Percentiles rank a stretch among this genome's conserved stretches.
These are phyloP conservation scores for Peromyscus melanophrys DNA, from an alignment of 2,797 vertebrate genomes.

Conservation along the genomic window DNA sequence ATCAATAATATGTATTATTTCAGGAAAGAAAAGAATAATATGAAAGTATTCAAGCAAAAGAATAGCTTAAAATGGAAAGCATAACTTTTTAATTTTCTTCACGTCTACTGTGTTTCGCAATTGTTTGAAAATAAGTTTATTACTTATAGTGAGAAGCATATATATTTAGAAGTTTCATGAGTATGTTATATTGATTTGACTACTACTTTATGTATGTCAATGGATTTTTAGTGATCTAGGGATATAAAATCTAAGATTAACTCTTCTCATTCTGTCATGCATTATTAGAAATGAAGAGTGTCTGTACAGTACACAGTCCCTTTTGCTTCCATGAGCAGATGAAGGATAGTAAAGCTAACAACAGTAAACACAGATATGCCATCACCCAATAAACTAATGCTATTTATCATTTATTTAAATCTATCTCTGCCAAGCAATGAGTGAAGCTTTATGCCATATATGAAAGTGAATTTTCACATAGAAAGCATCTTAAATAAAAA, in stretches of 20 bases:
- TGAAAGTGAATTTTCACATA: slow-evolving; percentile 44
- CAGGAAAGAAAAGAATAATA: neutral
- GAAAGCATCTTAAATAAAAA: neutral
- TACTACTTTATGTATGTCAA: neutral
- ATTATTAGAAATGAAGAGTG: neutral
- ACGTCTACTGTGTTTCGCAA: neutral
- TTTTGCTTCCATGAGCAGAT: neutral
- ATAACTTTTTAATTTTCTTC: neutral
- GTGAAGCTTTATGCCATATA: neutral
- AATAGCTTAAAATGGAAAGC: neutral
- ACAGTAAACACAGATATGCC: neutral
- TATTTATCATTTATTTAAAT: slow-evolving; percentile 35
- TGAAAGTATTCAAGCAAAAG: neutral
- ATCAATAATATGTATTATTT: neutral
- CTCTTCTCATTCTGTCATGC: neutral
- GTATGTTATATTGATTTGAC: neutral
- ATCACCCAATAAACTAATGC: neutral
- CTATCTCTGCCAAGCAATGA: neutral
- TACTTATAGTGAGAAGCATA: neutral
- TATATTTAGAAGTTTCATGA: neutral
- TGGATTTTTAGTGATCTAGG: neutral
- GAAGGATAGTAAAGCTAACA: neutral
- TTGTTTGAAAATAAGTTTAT: neutral
- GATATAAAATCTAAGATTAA: neutral
- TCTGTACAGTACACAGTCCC: neutral